These are phyloP conservation scores for Tetropium fuscum DNA, from an alignment of 2,888 invertebrate genomes.

Conservation along the genomic window DNA sequence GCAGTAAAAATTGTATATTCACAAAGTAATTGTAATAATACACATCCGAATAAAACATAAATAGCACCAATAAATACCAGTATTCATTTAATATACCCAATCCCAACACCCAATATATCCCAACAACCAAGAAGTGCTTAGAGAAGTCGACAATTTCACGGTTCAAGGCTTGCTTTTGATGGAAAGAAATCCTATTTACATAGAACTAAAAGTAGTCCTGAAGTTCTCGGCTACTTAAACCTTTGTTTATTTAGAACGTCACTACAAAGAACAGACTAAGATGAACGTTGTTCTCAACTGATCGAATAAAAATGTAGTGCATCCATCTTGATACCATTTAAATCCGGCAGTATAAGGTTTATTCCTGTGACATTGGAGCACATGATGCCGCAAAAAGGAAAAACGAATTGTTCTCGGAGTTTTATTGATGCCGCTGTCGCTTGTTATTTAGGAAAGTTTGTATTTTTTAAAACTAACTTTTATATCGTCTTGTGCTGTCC, in stretches of 20 bases:
- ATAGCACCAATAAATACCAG: too few species aligned
- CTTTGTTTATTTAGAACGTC: constrained; percentile 35
- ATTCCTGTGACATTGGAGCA: constrained; percentile 35
- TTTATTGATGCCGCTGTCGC: constrained; percentile 15
- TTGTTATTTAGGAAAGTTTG: constrained; percentile 9
- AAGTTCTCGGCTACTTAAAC: constrained; percentile 27
- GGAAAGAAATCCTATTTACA: constrained; percentile 27
- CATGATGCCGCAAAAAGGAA: constrained; percentile 34
- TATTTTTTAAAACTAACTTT: constrained; percentile 21
- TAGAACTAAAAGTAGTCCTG: constrained; percentile 16
- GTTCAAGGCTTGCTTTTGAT: background rate
- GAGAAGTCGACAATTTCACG: constrained; percentile 4
- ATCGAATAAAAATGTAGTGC: constrained; percentile 38
- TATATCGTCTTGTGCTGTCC: too few species aligned
- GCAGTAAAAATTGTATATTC: too few species aligned
- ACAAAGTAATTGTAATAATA: too few species aligned
- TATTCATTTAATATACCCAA: too few species aligned
- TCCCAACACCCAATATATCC: too few species aligned
- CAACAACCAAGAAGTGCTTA: too few species aligned
- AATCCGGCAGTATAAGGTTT: constrained; percentile 34
- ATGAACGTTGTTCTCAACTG: constrained; percentile 31
- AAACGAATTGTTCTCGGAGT: constrained; percentile 31
- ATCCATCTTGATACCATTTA: constrained; percentile 41
- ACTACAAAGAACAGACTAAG: constrained; percentile 28
- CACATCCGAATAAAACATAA: too few species aligned